Conservation (phyloP, 2,888 invertebrate species). For the Zonitis immaculata region DNA sequence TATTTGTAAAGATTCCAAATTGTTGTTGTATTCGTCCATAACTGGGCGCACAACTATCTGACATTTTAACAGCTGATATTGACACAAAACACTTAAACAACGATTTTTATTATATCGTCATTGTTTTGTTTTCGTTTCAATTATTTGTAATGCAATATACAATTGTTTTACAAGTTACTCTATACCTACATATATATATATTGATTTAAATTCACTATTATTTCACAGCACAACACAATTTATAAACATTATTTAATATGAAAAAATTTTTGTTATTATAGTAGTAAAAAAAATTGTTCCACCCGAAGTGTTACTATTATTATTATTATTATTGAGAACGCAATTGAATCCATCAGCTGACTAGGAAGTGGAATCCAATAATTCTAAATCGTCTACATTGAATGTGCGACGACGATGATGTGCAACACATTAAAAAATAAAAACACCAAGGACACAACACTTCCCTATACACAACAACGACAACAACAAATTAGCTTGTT, state of each 20-base stretch:
- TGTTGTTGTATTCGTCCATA: slow-evolving; percentile 34
- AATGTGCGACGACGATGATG: slow-evolving; percentile 20
- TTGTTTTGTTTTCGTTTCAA: slow-evolving; percentile 5
- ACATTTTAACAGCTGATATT: slow-evolving; percentile 47
- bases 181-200: background rate
- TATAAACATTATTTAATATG: background rate
- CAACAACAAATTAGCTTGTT: background rate
- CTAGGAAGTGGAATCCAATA: slow-evolving; percentile 35
- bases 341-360: slow-evolving; percentile 43
- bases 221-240: background rate
- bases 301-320: background rate
- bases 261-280: background rate
- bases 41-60: slow-evolving; percentile 37
- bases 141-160: too few species aligned
- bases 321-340: slow-evolving; percentile 35
- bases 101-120: slow-evolving; percentile 21
- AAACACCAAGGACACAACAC: background rate
- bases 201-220: too few species aligned
- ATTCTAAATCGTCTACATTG: slow-evolving; percentile 19
- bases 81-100: slow-evolving; percentile 29
- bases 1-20: slow-evolving; percentile 29
- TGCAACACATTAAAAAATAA: slow-evolving; percentile 28
- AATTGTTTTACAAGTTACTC: background rate
- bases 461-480: too few species aligned
- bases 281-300: background rate